Base-by-base conservation (phyloP, 2,113 vertebrate species). In the Apteryx mantelli region DNA sequence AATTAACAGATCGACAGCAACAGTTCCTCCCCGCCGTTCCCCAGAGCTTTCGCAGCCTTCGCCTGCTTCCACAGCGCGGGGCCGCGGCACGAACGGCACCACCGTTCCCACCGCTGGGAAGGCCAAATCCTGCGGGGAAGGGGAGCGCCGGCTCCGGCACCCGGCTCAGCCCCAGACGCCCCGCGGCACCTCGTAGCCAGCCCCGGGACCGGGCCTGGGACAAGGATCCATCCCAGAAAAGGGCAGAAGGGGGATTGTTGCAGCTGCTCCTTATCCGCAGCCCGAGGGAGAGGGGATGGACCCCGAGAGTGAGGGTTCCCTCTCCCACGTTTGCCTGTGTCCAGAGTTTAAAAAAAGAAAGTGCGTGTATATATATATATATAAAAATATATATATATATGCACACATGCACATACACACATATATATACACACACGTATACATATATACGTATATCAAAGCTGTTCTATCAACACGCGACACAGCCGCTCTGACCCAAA, bases 1-100 rank as follows among this genome's bases (percentile, higher is more conserved):
- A 97, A 97, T 97, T 97, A 98, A 96, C 95, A 82, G 94, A 96
- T 95, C 91, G 96, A 97, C 96, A 96, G 93, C 89, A 91, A 91
- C 90, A 81, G 78, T 96, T 96, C 96, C 96, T 95, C 93, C 93
- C 89, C 16, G 74, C 4, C 86, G 94, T 90, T 96, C 95, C 95
- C 95, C 86, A 63, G 93, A 93, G 93, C 89, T 88, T 93, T 96
- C 40, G 3, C 91, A 89, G 91, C 89, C 84, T 82, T 36, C 38
- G 82, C 97, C 48, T 60, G 13, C 38, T 68, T 30, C 32, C n/a
- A 26, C 32, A 13, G 7, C 7, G 60, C 58, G 42, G 53, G 7
- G 64, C 76, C 10, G 56, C 71, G 6, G 55, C 52, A 82, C 81
- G 71, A 9, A 60, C 76, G 46, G 5, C 77, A 4, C 53, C 11